Evolutionary conservation across 2,113 vertebrate genomes (phyloP), one percentile per base, ranked within the genome.

Genomic region (Brienomyrus brachyistius): DNA sequence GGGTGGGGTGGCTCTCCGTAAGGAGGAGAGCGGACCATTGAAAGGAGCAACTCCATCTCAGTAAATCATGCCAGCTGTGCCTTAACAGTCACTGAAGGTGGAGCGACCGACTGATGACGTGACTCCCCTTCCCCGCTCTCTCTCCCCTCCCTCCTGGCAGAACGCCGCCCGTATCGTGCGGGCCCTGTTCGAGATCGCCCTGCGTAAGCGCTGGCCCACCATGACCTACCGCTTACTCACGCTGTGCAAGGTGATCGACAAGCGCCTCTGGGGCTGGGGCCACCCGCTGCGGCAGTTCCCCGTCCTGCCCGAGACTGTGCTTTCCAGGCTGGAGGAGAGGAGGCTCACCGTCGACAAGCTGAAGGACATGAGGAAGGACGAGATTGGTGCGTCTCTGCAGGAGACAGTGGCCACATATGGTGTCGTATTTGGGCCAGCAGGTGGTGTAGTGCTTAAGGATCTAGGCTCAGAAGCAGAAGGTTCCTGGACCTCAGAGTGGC

Each of bases 351-450:
- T 99, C 91, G 98, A 99, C 96, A 98, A 98, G 89, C 96, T 99
- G 70, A 99, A 97, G 95, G 98, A 99, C 91, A 99, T 99, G 98
- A 97, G 95, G 91, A 99, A 99, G 94, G 98, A 99, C 91, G 98
- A 99, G 95, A 99, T 99, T 89, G 98, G 98, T 99, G 96, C 96
- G 95, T 93, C n/a, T 87, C n/a, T 35, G 15, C 31, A 4, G 11
- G 51, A 51, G 51, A 13, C 50, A 35, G 48, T 6, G n/a, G 82
- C 35, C 35, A 3, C 23, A 21, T 4, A 10, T 31, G 47, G n/a
- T 13, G 8, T 17, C 84, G n/a, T 11, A 47, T 21, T 47, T 48
- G 45, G 35, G 8, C 19, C 19, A 62, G 66, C n/a, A 56, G 82
- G 45, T 48, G 45, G 45, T 48, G 82, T 48, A 45, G 40, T 84